Evolutionary conservation across 2,797 vertebrate species (phyloP).

Genomic region (Arnoldichthys spilopterus): DNA sequence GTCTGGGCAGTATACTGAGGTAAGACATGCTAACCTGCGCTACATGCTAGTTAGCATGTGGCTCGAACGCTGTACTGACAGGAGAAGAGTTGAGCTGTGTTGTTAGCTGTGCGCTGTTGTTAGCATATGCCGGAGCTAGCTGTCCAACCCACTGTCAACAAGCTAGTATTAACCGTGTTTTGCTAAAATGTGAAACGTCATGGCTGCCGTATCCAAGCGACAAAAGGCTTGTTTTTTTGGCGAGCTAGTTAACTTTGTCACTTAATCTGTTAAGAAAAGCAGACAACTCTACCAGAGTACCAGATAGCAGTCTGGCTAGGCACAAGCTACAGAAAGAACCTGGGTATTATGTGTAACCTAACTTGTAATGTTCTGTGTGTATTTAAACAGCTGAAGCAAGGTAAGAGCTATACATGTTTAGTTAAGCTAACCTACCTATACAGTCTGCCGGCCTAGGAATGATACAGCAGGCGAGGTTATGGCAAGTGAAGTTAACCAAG

Average conservation of each 20-base stretch:
- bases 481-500: conserved; percentile 7
- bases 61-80: conserved; percentile 31
- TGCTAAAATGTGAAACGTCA: too few relatives aligned
- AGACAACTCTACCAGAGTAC: too few relatives aligned
- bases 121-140: too few relatives aligned
- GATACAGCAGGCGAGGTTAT: background rate
- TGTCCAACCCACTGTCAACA: too few relatives aligned
- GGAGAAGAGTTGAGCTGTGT: conserved; percentile 6
- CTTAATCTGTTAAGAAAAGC: background rate
- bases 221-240: background rate
- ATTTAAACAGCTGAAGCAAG: background rate
- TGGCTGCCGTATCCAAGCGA: too few relatives aligned
- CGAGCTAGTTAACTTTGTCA: background rate
- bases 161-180: too few relatives aligned
- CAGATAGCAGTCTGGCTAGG: background rate
- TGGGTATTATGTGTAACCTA: background rate
- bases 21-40: conserved; percentile 52
- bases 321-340: background rate
- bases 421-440: background rate
- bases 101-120: background rate
- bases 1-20: conserved; percentile 70
- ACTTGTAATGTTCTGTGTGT: background rate
- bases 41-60: conserved; percentile 29
- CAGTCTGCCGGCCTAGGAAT: background rate
- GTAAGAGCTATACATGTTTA: background rate